Evolutionary conservation across 2,888 invertebrate genomes (phyloP).

Genomic region (Erebia epiphron): DNA sequence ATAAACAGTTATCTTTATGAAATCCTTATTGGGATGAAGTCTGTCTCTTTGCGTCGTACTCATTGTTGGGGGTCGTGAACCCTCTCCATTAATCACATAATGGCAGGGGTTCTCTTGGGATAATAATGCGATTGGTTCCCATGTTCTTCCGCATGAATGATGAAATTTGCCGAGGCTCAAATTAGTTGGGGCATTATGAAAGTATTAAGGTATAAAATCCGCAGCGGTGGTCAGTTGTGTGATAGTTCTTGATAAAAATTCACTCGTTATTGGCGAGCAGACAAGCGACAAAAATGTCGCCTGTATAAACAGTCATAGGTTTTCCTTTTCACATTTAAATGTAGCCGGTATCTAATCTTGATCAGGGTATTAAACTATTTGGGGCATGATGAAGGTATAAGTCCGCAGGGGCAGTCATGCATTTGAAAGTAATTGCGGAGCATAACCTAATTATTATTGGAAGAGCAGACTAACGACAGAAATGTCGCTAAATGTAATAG

Average conservation of each 20-base stretch:
- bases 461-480: no score
- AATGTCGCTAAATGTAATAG: no score
- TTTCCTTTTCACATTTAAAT: conserved; percentile 2
- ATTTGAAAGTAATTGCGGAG: conserved; percentile 33
- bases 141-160: no score
- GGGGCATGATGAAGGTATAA: conserved; percentile 37
- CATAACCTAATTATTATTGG: conserved; percentile 17
- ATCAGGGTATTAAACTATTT: conserved; percentile 4
- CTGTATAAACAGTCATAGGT: background rate
- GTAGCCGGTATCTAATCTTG: conserved; percentile 7
- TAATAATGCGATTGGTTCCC: no score
- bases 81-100: no score
- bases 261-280: conserved; percentile 18
- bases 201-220: conserved; percentile 6
- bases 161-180: conserved; percentile 24
- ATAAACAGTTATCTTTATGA: no score
- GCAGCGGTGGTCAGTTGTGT: no score
- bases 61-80: no score
- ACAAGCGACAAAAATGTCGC: conserved; percentile 2
- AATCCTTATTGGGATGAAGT: no score
- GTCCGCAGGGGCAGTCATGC: conserved; percentile 31
- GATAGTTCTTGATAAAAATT: conserved; percentile 21
- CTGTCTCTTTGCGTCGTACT: no score
- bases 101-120: no score
- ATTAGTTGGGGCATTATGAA: conserved; percentile 39